Conservation (phyloP, 2,113 vertebrate species). For the Rhinopithecus roxellana region DNA sequence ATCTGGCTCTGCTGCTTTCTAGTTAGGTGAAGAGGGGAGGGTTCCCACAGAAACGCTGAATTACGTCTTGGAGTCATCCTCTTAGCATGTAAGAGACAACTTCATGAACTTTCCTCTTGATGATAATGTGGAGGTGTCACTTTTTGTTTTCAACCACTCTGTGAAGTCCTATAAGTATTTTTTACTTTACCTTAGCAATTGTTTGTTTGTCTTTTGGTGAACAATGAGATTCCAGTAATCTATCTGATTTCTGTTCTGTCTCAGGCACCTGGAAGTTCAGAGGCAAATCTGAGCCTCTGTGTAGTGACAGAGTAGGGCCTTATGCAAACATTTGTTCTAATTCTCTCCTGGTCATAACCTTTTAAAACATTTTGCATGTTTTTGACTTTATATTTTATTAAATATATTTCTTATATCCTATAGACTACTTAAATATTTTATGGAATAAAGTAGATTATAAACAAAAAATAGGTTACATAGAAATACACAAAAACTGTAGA, state of each 20-base stretch:
- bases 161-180: background rate
- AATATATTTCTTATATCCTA: background rate
- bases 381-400: background rate
- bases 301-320: background rate
- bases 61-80: background rate
- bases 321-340: background rate
- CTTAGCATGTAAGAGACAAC: background rate
- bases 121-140: background rate
- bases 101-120: background rate
- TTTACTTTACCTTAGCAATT: background rate
- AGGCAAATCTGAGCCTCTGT: background rate
- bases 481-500: conserved; percentile 1
- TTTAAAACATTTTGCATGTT: background rate
- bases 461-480: background rate
- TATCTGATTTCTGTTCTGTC: background rate
- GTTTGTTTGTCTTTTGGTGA: background rate
- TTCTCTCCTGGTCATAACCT: background rate
- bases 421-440: conserved; percentile 4
- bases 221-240: background rate
- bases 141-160: background rate
- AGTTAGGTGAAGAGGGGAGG: background rate
- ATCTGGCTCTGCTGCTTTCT: background rate
- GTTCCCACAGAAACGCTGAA: background rate
- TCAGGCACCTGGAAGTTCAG: background rate
- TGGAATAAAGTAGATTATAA: background rate